Evolutionary conservation across 2,113 vertebrate species (phyloP), one percentile per base, ranked within the genome.

Genomic region (Ammodytes marinus): DNA sequence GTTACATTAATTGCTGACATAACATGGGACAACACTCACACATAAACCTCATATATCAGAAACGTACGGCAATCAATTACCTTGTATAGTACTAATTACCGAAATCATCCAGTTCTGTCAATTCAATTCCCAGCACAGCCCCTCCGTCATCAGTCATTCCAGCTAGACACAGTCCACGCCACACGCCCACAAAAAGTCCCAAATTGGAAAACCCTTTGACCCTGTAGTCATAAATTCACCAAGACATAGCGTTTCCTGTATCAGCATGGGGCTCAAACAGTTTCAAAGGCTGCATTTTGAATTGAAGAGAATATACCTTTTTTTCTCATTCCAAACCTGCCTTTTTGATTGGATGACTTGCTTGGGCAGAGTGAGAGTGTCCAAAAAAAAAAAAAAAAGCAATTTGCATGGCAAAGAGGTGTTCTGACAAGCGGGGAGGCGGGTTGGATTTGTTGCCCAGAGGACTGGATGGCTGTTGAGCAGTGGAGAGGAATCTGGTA

Each of bases 321-420:
- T 60, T 27, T 65, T 45, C 66, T 71, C 19, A 53, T 19, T 73
- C n/a, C 65, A 85, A 77, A 79, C 69, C 27, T 50, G 43, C 27
- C 43, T 86, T 82, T 65, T 15, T 27, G 27, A 45, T 72, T 79
- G 55, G 40, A 57, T 65, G 37, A 83, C 68, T 53, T 86, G 64
- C 64, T 82, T 57, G 12, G 53, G 59, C 45, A 85, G 66, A 79
- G 55, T 12, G 1, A 65, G 50, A 46, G 74, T 6, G 4, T 74
- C 46, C 59, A 49, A 64, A 76, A 74, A 78, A 84, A 69, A 27
- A 27, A 27, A 27, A 27, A 27, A 88, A 81, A 75, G 79, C 83
- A 79, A 90, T 88, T 90, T 86, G 90, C 87, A 89, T 88, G 87
- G 86, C 77, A 88, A 88, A 88, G 85, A 88, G 69, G 77, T 84